A percentile compares a stretch with the other conserved stretches of the same genome.
Evolutionary conservation across 2,888 invertebrate species (phyloP).

Genomic region (Dasysyrphus albostriatus): DNA sequence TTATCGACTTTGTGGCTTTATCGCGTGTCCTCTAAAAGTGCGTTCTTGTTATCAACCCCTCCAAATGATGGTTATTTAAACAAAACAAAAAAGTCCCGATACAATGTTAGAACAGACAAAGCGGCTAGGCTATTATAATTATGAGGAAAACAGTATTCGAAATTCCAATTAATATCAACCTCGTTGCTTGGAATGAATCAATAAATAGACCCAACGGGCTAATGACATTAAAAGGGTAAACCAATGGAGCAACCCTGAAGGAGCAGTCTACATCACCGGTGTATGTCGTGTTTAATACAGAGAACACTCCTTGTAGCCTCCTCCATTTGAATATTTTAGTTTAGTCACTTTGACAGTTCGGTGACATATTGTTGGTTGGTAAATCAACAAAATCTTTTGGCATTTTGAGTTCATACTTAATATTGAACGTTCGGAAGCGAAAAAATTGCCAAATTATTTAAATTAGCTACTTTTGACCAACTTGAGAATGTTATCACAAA

Average conservation of each 20-base stretch:
- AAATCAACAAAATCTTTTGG: neutral
- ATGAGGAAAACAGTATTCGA: conserved; percentile 8
- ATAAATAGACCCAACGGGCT: conserved; percentile 45
- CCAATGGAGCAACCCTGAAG: conserved; percentile 51
- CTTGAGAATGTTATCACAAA: conserved; percentile 31
- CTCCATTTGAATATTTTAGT: conserved; percentile 50
- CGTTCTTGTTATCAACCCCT: conserved; percentile 31
- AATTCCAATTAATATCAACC: conserved; percentile 52
- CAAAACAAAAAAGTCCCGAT: conserved; percentile 11
- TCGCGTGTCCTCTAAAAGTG: conserved; percentile 20
- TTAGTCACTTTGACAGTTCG: conserved; percentile 27
- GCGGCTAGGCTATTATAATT: neutral
- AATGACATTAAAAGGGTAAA: conserved; percentile 38
- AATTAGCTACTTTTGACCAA: conserved; percentile 16
- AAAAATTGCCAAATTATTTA: conserved; percentile 57
- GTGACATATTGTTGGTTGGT: conserved; percentile 39
- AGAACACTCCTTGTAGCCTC: conserved; percentile 9
- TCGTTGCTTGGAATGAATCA: conserved; percentile 50
- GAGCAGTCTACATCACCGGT: neutral
- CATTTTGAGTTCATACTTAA: conserved; percentile 15
- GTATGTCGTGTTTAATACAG: neutral
- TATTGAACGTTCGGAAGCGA: conserved; percentile 16
- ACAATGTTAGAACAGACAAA: conserved; percentile 48
- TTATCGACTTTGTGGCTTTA: neutral
- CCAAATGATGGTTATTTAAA: conserved; percentile 33